These are phyloP conservation scores for Spongilla lacustris DNA, from an alignment of 37 sponge, comb jelly and placozoan genomes.

Conservation along the genomic window DNA sequence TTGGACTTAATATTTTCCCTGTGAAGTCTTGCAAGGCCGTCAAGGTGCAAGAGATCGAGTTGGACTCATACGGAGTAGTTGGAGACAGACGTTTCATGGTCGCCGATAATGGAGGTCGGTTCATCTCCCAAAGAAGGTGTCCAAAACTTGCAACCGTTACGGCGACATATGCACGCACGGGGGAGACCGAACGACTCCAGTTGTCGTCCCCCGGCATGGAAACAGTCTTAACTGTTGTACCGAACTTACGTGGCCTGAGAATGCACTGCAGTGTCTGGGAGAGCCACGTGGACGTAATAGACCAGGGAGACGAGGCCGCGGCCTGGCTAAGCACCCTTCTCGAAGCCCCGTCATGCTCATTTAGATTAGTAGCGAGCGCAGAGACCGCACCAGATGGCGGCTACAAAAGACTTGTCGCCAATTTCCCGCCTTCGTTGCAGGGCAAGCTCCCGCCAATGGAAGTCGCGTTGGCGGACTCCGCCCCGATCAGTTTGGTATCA, in stretches of 20 bases:
- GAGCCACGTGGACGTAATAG: constrained; percentile 49
- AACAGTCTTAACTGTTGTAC: constrained; percentile 18
- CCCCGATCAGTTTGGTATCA: constrained; percentile 68
- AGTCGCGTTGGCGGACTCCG: constrained; percentile 66
- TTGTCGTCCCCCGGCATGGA: constrained; percentile 49
- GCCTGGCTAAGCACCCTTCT: constrained; percentile 66
- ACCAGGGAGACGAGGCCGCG: constrained; percentile 81
- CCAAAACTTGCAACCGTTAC: constrained; percentile 69
- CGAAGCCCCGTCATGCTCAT: constrained; percentile 22
- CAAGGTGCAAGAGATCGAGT: constrained; percentile 23
- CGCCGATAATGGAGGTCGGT: constrained; percentile 59
- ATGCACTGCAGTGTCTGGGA: constrained; percentile 63
- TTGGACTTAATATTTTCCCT: constrained; percentile 68
- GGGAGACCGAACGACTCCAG: constrained; percentile 15
- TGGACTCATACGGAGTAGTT: constrained; percentile 62
- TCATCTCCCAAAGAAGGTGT: constrained; percentile 66
- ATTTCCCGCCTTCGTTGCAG: constrained; percentile 43
- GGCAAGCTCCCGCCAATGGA: constrained; percentile 40
- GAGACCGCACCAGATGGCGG: background rate
- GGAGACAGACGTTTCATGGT: constrained; percentile 83
- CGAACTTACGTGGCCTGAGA: constrained; percentile 31
- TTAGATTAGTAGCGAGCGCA: constrained; percentile 49
- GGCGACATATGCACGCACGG: constrained; percentile 20
- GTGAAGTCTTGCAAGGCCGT: constrained; percentile 78
- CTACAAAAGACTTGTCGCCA: constrained; percentile 14